A percentile compares a stretch with the other conserved stretches of the same genome.
Conservation (phyloP, 1,140 invertebrate genomes). For the Hestina assimilis region DNA sequence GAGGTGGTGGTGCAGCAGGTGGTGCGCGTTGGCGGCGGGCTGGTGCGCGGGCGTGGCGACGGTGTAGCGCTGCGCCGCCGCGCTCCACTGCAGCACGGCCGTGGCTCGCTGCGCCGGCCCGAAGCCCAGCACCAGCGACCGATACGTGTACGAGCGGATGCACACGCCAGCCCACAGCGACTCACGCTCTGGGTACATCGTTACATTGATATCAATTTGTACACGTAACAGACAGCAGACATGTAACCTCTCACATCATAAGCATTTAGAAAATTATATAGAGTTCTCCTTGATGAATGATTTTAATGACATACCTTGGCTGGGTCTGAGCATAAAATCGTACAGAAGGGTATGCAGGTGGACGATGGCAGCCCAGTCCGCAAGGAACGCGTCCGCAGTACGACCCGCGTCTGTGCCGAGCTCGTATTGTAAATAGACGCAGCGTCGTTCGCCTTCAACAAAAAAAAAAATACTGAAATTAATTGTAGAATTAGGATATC, state of each 20-base stretch:
- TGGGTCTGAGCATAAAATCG: conserved; percentile 79
- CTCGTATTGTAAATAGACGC: conserved; percentile 94
- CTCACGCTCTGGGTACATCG: conserved; percentile 56
- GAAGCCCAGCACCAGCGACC: conserved; percentile 69
- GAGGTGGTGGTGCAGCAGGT: conserved; percentile 71
- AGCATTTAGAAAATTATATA: too few species aligned
- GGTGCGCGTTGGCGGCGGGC: conserved; percentile 73
- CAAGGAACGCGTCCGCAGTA: conserved; percentile 90
- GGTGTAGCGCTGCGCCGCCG: conserved; percentile 55
- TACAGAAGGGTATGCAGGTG: conserved; percentile 91
- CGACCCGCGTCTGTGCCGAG: conserved; percentile 87
- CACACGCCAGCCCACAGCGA: conserved; percentile 66
- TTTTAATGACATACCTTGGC: conserved; percentile 51
- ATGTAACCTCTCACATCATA: too few species aligned
- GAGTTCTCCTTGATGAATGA: too few species aligned
- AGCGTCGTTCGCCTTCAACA: conserved; percentile 83
- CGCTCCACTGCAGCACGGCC: conserved; percentile 66
- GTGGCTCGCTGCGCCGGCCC: conserved; percentile 64
- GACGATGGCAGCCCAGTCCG: conserved; percentile 95
- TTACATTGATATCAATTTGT: background rate
- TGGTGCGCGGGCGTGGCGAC: conserved; percentile 72
- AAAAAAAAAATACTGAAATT: background rate
- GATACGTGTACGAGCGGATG: conserved; percentile 74
- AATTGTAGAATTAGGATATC: background rate
- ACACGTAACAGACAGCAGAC: too few species aligned